phyloP scores from a whole-genome alignment of 1,140 invertebrate species.

The Atta colombica region DNA sequence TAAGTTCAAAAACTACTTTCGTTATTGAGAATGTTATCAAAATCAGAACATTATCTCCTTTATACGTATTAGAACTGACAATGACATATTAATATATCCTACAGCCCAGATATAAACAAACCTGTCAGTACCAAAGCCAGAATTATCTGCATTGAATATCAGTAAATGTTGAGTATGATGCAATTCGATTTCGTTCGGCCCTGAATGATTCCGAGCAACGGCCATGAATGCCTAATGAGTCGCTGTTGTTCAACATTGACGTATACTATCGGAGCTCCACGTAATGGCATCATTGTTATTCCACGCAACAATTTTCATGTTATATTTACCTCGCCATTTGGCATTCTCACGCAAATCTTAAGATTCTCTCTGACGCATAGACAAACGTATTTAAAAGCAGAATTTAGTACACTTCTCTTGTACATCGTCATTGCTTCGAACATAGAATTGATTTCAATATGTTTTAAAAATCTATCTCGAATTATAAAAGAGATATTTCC shows the following conservation, averaged over 20 bases:
- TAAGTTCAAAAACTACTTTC: background rate
- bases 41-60: conserved; percentile 19
- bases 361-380: background rate
- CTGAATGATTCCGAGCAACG: conserved; percentile 62
- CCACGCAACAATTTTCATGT: conserved; percentile 42
- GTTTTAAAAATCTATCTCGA: background rate
- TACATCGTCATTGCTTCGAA: background rate
- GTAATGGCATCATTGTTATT: conserved; percentile 55
- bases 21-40: background rate
- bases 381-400: background rate
- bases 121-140: conserved; percentile 35
- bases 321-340: background rate
- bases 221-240: conserved; percentile 68
- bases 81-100: conserved; percentile 12
- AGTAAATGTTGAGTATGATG: conserved; percentile 46
- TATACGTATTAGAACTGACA: conserved; percentile 14
- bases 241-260: conserved; percentile 62
- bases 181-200: conserved; percentile 69
- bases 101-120: conserved; percentile 57
- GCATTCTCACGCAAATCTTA: conserved; percentile 29
- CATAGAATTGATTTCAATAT: background rate
- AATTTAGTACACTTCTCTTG: background rate
- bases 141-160: conserved; percentile 66
- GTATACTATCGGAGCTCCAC: conserved; percentile 18
- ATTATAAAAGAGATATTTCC: background rate